Percentiles rank a stretch among this genome's conserved stretches.
Conservation (phyloP, 1,140 invertebrate species). For the Ceratina australensis region DNA sequence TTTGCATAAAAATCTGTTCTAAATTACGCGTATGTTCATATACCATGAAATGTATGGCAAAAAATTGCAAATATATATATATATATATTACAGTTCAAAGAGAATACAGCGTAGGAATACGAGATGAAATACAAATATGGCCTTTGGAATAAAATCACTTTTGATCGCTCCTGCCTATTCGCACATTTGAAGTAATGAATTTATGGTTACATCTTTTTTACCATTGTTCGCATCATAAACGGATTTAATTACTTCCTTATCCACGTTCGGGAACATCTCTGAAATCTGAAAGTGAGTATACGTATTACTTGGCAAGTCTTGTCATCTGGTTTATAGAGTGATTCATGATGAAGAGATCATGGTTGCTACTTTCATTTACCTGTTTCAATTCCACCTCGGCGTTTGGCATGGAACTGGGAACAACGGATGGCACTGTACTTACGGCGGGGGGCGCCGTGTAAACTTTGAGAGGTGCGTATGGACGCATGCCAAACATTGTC, state of each 20-base stretch:
- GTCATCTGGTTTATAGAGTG: too few relatives aligned
- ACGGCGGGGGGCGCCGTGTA: slow-evolving; percentile 72
- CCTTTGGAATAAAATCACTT: slow-evolving; percentile 56
- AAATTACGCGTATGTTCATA: slow-evolving; percentile 41
- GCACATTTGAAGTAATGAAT: slow-evolving; percentile 93
- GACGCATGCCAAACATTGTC: slow-evolving; percentile 72
- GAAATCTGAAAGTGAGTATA: slow-evolving; percentile 84
- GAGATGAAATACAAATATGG: slow-evolving; percentile 65
- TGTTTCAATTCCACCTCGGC: slow-evolving; percentile 89
- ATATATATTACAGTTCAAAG: slow-evolving; percentile 65
- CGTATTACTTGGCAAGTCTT: background rate
- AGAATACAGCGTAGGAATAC: slow-evolving; percentile 59
- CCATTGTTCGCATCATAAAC: slow-evolving; percentile 93
- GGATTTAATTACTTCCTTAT: slow-evolving; percentile 94
- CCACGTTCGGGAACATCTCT: slow-evolving; percentile 98
- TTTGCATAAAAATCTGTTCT: background rate
- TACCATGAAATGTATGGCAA: slow-evolving; percentile 44
- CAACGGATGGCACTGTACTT: slow-evolving; percentile 68
- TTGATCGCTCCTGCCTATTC: slow-evolving; percentile 74
- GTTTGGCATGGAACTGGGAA: slow-evolving; percentile 73
- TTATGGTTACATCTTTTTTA: slow-evolving; percentile 94
- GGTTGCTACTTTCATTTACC: slow-evolving; percentile 74
- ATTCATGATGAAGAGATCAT: background rate
- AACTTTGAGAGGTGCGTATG: slow-evolving; percentile 77
- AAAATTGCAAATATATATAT: slow-evolving; percentile 58